Base-by-base conservation (phyloP, 2,888 invertebrate species). In the Tyria jacobaeae region DNA sequence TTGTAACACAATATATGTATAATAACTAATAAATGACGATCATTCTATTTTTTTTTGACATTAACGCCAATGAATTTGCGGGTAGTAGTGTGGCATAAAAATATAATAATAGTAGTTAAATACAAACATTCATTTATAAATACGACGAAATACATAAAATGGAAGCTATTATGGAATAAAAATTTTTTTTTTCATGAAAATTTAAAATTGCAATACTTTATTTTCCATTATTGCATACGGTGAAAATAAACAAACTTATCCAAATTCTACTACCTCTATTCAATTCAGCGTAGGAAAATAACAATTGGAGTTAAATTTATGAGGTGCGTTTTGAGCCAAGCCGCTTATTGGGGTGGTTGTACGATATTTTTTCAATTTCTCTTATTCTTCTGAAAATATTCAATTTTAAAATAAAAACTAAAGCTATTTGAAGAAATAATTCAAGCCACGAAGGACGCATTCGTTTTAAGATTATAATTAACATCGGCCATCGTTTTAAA, bases 271-370 rank as follows among this genome's bases (percentile, higher is more conserved):
- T 59, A 59, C 59, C 53, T 64, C 59, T 68, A 60, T 80, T 84
- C 81, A 73, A 78, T 82, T 89, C 85, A 85, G 85, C 83, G 86
- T 87, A 76, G 83, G 88, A 84, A 89, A 89, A 86, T 88, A 90
- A 90, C 89, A 89, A 91, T 89, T 88, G 87, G 78, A 84, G 79
- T 82, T 64, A 83, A 89, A 90, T 92, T 90, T 91, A 92, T 86
- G 89, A 88, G 80, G 71, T 75, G 81, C 80, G 84, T 81, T 82
- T 82, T 84, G 85, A 87, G 91, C 90, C 90, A 91, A 91, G 87
- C 87, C 86, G 89, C 90, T 92, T 91, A 91, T 91, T 91, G 89
- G 87, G 21, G 21, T 44, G 86, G 79, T 84, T 83, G 79, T 80
- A 79, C 79, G 75, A 72, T 25, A 25, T 9, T 7, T 74, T 84